These are phyloP conservation scores for Drosophila mimetica DNA, from an alignment of 2,888 invertebrate genomes.

Conservation along the genomic window DNA sequence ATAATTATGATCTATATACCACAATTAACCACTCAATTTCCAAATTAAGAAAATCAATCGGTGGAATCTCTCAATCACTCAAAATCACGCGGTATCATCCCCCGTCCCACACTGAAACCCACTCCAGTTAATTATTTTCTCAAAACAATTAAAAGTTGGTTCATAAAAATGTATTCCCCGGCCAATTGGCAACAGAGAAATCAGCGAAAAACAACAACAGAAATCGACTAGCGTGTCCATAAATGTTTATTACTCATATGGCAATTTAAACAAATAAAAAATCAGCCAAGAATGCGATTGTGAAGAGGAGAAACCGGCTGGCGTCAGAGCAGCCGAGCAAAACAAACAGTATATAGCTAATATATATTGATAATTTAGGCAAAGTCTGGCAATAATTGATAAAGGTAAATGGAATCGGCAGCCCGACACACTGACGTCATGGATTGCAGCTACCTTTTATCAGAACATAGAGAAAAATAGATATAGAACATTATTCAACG, in stretches of 20 bases:
- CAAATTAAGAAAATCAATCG: slow-evolving; percentile 2
- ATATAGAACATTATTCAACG: slow-evolving; percentile 24
- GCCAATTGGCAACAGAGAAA: slow-evolving; percentile 20
- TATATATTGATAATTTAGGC: slow-evolving; percentile 35
- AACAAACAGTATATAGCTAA: slow-evolving; percentile 15
- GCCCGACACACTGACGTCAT: slow-evolving; percentile 60
- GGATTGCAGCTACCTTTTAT: slow-evolving; percentile 13
- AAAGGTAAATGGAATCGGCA: slow-evolving; percentile 38
- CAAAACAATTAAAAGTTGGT: slow-evolving; percentile 6
- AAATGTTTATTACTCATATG: slow-evolving; percentile 59
- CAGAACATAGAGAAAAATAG: neutral
- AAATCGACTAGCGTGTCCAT: slow-evolving; percentile 42
- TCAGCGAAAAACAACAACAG: slow-evolving; percentile 1
- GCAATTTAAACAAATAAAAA: slow-evolving; percentile 47
- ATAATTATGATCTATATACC: neutral
- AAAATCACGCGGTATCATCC: slow-evolving; percentile 6
- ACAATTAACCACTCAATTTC: neutral
- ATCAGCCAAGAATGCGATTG: slow-evolving; percentile 5
- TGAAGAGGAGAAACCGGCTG: slow-evolving; percentile 17
- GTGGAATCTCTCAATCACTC: neutral
- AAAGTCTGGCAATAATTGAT: slow-evolving; percentile 53
- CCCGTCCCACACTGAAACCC: slow-evolving; percentile 3
- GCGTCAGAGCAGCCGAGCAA: slow-evolving; percentile 38
- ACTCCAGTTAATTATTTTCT: slow-evolving; percentile 4
- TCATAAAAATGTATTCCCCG: slow-evolving; percentile 15